These are phyloP conservation scores for Serranus cabrilla DNA, from an alignment of 2,797 vertebrate species.

Conservation along the genomic window DNA sequence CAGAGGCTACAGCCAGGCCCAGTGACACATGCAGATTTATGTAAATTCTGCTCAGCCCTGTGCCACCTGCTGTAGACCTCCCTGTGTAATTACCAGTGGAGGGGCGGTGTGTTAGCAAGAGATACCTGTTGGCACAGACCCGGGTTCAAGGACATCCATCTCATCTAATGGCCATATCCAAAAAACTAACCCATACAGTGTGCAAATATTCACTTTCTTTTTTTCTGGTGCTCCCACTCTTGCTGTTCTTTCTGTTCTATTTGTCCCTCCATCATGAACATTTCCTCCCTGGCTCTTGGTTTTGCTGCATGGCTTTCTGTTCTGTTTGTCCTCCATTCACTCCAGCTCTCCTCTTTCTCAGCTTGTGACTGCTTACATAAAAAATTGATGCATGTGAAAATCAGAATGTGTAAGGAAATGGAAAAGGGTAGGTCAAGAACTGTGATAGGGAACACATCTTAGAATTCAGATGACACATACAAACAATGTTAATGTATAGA, in stretches of 20 bases:
- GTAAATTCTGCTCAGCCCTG: slow-evolving; percentile 73
- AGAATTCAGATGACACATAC: neutral
- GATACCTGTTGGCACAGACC: slow-evolving; percentile 73
- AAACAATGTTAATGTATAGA: neutral
- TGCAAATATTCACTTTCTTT: slow-evolving; percentile 29
- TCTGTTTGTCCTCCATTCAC: slow-evolving; percentile 7
- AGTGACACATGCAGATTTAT: slow-evolving; percentile 86
- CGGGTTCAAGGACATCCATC: slow-evolving; percentile 79
- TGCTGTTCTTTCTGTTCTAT: neutral
- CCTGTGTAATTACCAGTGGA: slow-evolving; percentile 80
- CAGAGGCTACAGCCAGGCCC: slow-evolving; percentile 74
- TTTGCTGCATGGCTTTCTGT: neutral
- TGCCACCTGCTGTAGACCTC: slow-evolving; percentile 73
- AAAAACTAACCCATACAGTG: slow-evolving; percentile 39
- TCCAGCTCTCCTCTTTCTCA: neutral
- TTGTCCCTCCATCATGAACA: neutral
- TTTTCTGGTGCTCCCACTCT: slow-evolving; percentile 4
- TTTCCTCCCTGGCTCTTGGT: neutral
- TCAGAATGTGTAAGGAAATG: slow-evolving; percentile 22
- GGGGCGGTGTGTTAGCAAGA: slow-evolving; percentile 65
- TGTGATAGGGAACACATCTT: no score
- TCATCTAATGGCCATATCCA: slow-evolving; percentile 55
- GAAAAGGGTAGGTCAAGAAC: neutral
- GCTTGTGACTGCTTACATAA: slow-evolving; percentile 14
- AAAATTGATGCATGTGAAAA: slow-evolving; percentile 41